Conservation (phyloP, 2,113 vertebrate genomes). For the Nothoprocta pentlandii region DNA sequence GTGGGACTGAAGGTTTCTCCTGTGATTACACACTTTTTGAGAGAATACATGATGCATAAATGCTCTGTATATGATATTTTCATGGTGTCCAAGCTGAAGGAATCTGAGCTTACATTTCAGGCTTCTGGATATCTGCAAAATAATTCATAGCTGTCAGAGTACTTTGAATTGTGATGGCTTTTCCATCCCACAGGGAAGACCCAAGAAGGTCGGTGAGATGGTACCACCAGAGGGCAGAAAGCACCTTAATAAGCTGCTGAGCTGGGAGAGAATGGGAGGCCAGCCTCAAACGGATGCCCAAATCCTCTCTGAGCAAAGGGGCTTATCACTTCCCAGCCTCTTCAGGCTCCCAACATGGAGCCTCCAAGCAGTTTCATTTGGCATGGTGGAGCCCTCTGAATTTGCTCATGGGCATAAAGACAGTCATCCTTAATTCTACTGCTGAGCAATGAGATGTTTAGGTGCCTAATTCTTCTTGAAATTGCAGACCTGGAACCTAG, state of each 20-base stretch:
- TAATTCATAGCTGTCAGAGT: background rate
- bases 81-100: rapidly evolving
- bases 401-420: background rate
- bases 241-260: background rate
- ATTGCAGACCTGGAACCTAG: rapidly evolving
- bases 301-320: rapidly evolving
- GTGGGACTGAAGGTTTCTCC: background rate
- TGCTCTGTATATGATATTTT: rapidly evolving
- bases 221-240: constrained; percentile 32
- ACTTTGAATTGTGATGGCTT: background rate
- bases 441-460: rapidly evolving
- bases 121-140: background rate
- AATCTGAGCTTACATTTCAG: rapidly evolving
- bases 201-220: background rate
- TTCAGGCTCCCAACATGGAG: rapidly evolving
- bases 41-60: rapidly evolving
- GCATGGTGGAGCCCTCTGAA: rapidly evolving
- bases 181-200: background rate
- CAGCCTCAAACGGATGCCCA: rapidly evolving
- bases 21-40: rapidly evolving
- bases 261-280: rapidly evolving
- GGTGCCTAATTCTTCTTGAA: background rate
- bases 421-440: background rate
- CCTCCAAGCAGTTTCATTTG: rapidly evolving
- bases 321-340: rapidly evolving